Evolutionary conservation across 2,888 invertebrate genomes (phyloP), one percentile per base, ranked within the genome.

Genomic region (Cryptocephalus moraei): DNA sequence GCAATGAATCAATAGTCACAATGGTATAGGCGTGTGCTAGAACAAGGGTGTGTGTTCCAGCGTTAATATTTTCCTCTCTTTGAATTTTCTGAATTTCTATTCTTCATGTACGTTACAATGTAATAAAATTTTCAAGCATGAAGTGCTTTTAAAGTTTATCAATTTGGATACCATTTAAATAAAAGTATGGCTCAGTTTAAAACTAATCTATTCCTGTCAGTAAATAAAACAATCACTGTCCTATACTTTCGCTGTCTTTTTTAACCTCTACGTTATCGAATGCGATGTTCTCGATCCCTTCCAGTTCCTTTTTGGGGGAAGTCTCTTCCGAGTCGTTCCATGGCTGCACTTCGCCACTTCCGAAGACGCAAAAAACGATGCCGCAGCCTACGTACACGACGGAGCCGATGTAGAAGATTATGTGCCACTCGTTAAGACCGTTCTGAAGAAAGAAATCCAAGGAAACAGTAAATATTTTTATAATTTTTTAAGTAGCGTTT

Each of bases 351-450:
- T 81, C 78, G 0, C 79, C 84, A 0, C 82, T 81, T 8, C 87
- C 87, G 51, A 86, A 81, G 1, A 84, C 47, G 61, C 80, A 79
- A 67, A 84, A 88, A 48, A 86, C 70, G 3, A 84, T 42, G 0
- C 86, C 86, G 0, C 83, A 78, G 1, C 80, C 75, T 11, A 81
- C 79, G 61, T 87, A 88, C 1, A 82, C 75, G 0, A 74, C 73
- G 0, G 84, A 82, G 0, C 86, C 86, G 32, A 86, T 82, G 58
- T 81, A 74, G 62, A 87, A 87, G 44, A 86, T 79, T 32, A 77
- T 75, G 43, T 84, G 78, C 87, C 87, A 88, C 65, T 86, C 80
- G 14, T 77, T 73, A 45, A 87, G 75, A n/a, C 84, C 83, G 55
- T 84, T 86, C 86, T 87, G 64, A n/a, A 73, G 72, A 50, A 45